phyloP scores from a whole-genome alignment of 2,797 vertebrate genomes.

The Sebastes kiyomatsui region DNA sequence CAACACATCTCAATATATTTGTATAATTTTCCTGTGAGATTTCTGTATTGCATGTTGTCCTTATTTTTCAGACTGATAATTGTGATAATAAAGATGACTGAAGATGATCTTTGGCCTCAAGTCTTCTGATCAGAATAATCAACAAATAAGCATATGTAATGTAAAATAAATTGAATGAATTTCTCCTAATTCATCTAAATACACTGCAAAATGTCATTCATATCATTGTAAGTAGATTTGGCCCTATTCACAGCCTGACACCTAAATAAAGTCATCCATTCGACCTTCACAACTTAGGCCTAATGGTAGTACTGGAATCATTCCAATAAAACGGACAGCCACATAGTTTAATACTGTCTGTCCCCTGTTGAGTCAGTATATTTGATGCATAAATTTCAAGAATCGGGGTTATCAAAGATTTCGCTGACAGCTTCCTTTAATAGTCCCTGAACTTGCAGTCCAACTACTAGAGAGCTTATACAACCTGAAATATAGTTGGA shows the following conservation, averaged over 20 bases:
- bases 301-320: conserved; percentile 1
- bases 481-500: neutral
- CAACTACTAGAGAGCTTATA: neutral
- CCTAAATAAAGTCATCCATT: neutral
- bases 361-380: neutral
- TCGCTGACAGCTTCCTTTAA: conserved; percentile 2
- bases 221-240: neutral
- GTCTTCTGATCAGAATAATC: conserved; percentile 7
- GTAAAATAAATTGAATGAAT: neutral
- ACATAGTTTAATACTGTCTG: neutral
- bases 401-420: neutral
- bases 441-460: neutral
- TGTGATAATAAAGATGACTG: conserved; percentile 72
- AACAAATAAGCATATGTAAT: neutral
- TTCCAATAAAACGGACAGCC: neutral
- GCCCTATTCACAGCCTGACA: neutral
- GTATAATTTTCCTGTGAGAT: conserved; percentile 71
- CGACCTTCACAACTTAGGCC: conserved; percentile 6
- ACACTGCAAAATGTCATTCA: neutral
- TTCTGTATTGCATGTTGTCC: conserved; percentile 58
- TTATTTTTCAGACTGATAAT: conserved; percentile 65
- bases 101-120: conserved; percentile 28
- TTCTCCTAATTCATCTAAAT: neutral
- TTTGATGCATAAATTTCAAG: neutral
- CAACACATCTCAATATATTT: conserved; percentile 77